Base-by-base conservation (phyloP, 2,113 vertebrate genomes). In the Callipepla squamata region DNA sequence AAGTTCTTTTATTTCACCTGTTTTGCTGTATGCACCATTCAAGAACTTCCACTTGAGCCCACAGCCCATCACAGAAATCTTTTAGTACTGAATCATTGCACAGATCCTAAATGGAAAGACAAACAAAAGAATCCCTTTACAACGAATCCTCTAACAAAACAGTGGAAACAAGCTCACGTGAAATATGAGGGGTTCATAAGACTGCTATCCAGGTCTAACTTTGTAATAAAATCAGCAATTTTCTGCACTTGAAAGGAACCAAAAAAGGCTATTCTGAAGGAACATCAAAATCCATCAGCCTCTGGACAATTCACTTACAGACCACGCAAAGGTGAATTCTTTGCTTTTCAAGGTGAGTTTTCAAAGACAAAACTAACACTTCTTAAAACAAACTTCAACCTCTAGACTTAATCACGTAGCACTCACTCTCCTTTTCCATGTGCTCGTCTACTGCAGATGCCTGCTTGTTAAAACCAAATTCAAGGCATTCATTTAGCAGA, bases 1-100 rank as follows among this genome's bases (percentile, higher is more conserved):
- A 63, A 50, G 9, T n/a, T 13, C 17, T 91, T 80, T 30, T 22
- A 13, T 90, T 92, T 95, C 96, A 99, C 98, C 97, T 98, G 97
- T 97, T 99, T 85, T 97, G 98, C 93, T 98, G 97, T 17, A 97
- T 89, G 82, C 99, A 99, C 99, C 99, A 99, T 90, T 99, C 98
- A 84, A 99, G 97, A 80, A 99, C 97, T 89, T 97, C 98, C 44
- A 99, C 97, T 67, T 99, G 99, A 94, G 98, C 96, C 75, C 98
- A 98, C 34, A 99, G 91, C 21, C 98, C 97, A 82, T 98, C 97
- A 74, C 98, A 99, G 96, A 99, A 99, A 44, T 99, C 98, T 92
- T 98, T 98, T 90, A 99, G 97, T 87, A 99, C 96, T 40, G 96
- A 96, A 92, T 99, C 99, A 85, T 96, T 98, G 87, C 92, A 97